Evolutionary conservation across 2,888 invertebrate species (phyloP).

Genomic region (Eudasyphora cyanicolor): DNA sequence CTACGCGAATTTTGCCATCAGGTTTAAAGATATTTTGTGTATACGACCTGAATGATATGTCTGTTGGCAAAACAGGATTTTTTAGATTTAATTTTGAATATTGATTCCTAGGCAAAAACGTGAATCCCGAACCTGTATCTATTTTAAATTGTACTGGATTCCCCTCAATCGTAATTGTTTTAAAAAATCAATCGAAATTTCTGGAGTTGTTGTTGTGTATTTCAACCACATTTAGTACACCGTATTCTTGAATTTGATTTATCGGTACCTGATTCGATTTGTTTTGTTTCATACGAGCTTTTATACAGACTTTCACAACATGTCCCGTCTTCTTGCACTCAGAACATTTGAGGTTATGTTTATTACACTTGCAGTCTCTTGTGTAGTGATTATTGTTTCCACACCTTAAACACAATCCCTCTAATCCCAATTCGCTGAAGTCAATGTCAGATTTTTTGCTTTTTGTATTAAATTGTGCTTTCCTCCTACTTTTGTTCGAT

Average conservation of each 20-base stretch:
- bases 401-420: slow-evolving; percentile 1
- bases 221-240: not conserved
- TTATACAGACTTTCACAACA: slow-evolving; percentile 4
- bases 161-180: no score
- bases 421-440: not conserved
- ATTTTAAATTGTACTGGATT: not conserved
- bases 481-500: not conserved
- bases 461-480: not conserved
- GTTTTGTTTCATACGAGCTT: not conserved
- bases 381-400: slow-evolving; percentile 4
- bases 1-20: slow-evolving; percentile 38
- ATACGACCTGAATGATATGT: not conserved
- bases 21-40: slow-evolving; percentile 7
- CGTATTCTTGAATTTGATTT: not conserved
- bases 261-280: not conserved
- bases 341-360: not conserved
- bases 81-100: slow-evolving; percentile 1
- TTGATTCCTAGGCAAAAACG: not conserved
- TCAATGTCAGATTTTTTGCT: not conserved
- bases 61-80: not conserved
- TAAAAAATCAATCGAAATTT: not conserved
- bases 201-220: not conserved
- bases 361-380: not conserved
- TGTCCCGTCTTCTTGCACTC: slow-evolving; percentile 3
- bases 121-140: slow-evolving; percentile 7